Base-by-base conservation (phyloP, 2,888 invertebrate genomes). In the Carpatolechia fugitivella region DNA sequence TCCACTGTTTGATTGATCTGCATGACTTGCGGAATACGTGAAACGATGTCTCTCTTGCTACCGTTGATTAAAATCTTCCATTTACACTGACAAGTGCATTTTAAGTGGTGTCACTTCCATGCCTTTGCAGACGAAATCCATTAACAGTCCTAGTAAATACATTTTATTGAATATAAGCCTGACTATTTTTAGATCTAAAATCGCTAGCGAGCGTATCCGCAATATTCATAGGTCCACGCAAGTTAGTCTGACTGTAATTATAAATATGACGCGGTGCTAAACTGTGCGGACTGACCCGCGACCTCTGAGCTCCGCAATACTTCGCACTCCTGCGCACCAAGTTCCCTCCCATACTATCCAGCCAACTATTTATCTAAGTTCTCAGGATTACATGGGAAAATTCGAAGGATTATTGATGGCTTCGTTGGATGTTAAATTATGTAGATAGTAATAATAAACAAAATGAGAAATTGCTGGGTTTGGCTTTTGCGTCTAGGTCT, bases 251-350 rank as follows among this genome's bases (percentile, higher is more conserved):
- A 74, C 72, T 65, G 84, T 85, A 85, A 89, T 90, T 90, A 89
- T 86, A 87, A 88, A 88, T 88, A 88, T 87, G 89, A 89, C 89
- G 88, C 86, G 88, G 85, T 88, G 87, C 82, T 87, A 88, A 89
- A 86, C 85, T 84, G 85, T 76, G 85, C 85, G 78, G 77, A 79
- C 73, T 82, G 85, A 87, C 85, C 88, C 61, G 48, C 78, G 81
- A 84, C 85, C 82, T 70, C 66, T 63, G 72, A 70, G 69, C 56
- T 48, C 24, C 13, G 52, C 64, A 63, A 63, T 68, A 66, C 72
- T 44, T 74, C 70, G 72, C 76, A 76, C 76, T 76, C 68, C 69
- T 67, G 49, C 49, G 49, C 35, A n/a, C 16, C 49, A n/a, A 16
- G 20, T 44, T n/a, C 20, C 31, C 35, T 33, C 49, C 35, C 20